Base-by-base conservation (phyloP, 2,888 invertebrate genomes). In the Archaeoteleia sp. region DNA sequence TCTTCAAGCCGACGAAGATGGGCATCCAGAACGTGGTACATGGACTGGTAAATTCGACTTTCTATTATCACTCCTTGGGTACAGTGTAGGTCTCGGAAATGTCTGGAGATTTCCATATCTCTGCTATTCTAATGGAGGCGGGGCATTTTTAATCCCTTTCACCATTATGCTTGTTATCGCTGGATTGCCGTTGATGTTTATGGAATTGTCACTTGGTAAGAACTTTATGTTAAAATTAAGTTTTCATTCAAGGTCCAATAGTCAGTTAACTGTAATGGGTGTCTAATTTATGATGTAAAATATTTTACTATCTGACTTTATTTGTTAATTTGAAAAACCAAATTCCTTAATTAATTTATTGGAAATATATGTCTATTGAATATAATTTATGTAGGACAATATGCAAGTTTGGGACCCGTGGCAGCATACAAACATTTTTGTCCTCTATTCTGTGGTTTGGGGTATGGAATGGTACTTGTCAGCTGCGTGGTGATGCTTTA, bases 91-190 rank as follows among this genome's bases (percentile, higher is more conserved):
- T 1, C 85, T 92, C 53, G 92, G 92, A 70, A 92, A 92, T 79
- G 92, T 92, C 10, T 92, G 92, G 92, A 87, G 92, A 14, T 92
- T 92, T 83, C 92, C 92, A 1, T 92, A 92, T 81, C 87, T 92
- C 15, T 92, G 92, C 84, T 92, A 92, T 82, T 91, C 91, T 70
- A 92, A 92, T 82, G 92, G 92, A 37, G 92, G 92, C 75, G 92
- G 93, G 49, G 93, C 93, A 25, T 95, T 95, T 84, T 88, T 95
- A 13, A 92, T 95, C 81, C 95, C 95, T 6, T 95, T 94, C 82
- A 90, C 92, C 58, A 88, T 93, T 65, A 92, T 94, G 91, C 88
- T 95, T 70, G 87, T 94, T 74, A 90, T 93, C 74, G 93, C 92
- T 51, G 94, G 94, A 4, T 86, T 94, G 51, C 94, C 94, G 15